Percentiles rank a stretch among this genome's conserved stretches.
Conservation (phyloP, 2,888 invertebrate genomes). For the Morpho deidamia region DNA sequence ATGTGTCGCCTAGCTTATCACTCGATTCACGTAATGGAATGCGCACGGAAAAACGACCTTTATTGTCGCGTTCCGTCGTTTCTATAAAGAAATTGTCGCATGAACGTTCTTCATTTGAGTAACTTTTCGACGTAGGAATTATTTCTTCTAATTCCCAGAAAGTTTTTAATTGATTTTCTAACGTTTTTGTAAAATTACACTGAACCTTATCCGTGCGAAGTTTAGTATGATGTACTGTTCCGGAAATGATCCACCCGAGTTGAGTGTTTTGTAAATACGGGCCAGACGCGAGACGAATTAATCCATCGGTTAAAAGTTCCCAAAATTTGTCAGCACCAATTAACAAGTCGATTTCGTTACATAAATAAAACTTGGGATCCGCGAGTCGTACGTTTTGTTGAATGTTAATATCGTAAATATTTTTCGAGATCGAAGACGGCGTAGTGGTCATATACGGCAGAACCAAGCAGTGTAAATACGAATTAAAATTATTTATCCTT, state of each 20-base stretch:
- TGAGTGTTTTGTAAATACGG: constrained; percentile 25
- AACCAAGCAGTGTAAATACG: constrained; percentile 20
- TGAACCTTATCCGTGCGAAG: not conserved
- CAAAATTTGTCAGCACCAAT: constrained; percentile 25
- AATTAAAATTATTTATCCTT: constrained; percentile 4
- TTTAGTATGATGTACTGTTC: constrained; percentile 11
- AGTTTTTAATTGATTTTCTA: constrained; percentile 16
- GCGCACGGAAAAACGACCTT: constrained; percentile 14
- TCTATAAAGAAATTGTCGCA: constrained; percentile 12
- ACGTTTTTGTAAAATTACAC: constrained; percentile 19
- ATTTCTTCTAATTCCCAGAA: constrained; percentile 28
- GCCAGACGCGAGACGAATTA: constrained; percentile 21
- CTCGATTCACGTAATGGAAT: constrained; percentile 10
- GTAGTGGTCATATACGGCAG: constrained; percentile 12
- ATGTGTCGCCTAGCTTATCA: constrained; percentile 19
- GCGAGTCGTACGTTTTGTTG: constrained; percentile 17
- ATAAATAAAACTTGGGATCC: constrained; percentile 12
- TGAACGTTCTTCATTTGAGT: constrained; percentile 3
- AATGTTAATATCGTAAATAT: not conserved
- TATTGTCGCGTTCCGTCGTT: constrained; percentile 9
- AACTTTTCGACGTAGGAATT: not conserved
- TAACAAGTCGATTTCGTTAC: constrained; percentile 17
- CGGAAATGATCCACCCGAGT: constrained; percentile 28
- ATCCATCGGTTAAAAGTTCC: constrained; percentile 19
- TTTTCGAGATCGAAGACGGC: not conserved